Evolutionary conservation across 2,113 vertebrate species (phyloP).

Genomic region (Aldabrachelys gigantea): DNA sequence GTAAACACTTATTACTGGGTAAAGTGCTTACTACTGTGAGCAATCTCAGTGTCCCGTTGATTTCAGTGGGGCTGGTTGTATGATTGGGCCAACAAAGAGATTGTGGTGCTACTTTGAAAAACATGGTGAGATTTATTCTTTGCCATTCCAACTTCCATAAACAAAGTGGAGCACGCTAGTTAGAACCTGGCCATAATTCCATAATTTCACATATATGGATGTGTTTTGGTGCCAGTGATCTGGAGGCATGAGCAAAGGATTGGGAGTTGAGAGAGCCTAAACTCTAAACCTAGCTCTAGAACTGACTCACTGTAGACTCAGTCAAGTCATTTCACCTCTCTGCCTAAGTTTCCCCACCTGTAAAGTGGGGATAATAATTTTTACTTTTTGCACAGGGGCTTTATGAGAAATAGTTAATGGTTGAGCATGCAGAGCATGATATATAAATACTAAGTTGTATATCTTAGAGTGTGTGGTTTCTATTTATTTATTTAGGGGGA

Average conservation of each 20-base stretch:
- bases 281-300: neutral
- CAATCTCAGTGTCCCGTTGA: neutral
- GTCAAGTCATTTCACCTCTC: neutral
- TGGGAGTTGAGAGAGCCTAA: neutral
- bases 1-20: neutral
- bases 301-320: neutral
- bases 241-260: neutral
- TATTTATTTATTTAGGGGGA: neutral
- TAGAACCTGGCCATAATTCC: neutral
- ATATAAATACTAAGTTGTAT: fast-evolving
- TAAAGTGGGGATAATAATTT: neutral
- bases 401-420: neutral
- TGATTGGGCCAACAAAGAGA: neutral
- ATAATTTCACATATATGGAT: neutral
- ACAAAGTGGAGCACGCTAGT: neutral
- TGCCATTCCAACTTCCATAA: neutral
- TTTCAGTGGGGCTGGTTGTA: neutral
- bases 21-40: neutral
- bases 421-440: fast-evolving
- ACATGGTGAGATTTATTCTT: neutral
- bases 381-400: neutral
- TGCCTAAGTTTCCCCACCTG: neutral
- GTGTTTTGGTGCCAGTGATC: neutral
- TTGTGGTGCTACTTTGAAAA: neutral
- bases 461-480: neutral